These are phyloP conservation scores for Erythrocercus mccallii DNA, from an alignment of 2,113 vertebrate genomes.

Conservation along the genomic window DNA sequence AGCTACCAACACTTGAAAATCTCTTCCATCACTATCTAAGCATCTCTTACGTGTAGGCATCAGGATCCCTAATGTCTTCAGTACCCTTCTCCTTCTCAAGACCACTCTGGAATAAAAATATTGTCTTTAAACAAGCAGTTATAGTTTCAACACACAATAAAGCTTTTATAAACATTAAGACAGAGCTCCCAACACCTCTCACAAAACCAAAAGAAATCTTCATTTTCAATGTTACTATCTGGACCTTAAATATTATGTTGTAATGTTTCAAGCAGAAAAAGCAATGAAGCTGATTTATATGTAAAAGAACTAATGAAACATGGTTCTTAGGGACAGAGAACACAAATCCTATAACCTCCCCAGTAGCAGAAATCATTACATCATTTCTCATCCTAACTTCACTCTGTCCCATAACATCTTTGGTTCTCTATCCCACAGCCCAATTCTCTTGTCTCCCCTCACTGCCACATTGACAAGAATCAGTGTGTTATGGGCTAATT, in stretches of 20 bases:
- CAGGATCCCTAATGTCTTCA: constrained; percentile 85
- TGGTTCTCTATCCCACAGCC: not conserved
- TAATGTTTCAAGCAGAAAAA: not conserved
- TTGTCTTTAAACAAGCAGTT: not conserved
- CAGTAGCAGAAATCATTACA: not conserved
- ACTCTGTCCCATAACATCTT: not conserved
- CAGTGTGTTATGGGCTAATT: not conserved
- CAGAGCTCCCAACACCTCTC: not conserved
- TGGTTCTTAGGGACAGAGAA: not conserved
- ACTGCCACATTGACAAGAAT: not conserved
- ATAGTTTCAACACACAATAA: not conserved
- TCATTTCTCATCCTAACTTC: not conserved
- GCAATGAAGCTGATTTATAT: not conserved
- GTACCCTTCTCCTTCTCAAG: constrained; percentile 72
- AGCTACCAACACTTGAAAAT: not conserved
- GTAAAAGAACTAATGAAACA: not conserved
- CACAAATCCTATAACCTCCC: not conserved
- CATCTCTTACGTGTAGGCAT: constrained; percentile 80
- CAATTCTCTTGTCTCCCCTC: not conserved
- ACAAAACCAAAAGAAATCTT: not conserved
- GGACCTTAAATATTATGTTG: not conserved
- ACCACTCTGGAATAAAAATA: constrained; percentile 64
- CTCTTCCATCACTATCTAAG: not conserved
- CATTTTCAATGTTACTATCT: not conserved
- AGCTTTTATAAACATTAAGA: not conserved